Evolutionary conservation across 2,888 invertebrate genomes (phyloP), one percentile per base, ranked within the genome.

Genomic region (Ectobius pallidus): DNA sequence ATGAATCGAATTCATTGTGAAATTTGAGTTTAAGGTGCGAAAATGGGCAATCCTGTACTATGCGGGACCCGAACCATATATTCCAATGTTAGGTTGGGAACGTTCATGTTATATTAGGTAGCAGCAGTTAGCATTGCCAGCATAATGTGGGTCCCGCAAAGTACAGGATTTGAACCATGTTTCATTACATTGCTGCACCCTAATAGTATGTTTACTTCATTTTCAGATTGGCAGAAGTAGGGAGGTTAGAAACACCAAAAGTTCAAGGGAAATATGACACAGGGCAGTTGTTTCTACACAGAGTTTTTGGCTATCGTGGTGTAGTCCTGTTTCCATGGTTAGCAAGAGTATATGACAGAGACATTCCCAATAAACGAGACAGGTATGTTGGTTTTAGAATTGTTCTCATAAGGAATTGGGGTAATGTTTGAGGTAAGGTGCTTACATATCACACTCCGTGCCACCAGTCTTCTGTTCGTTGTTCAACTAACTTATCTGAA

Each of bases 291-390:
- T 97, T 99, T 83, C 86, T 99, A 69, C 99, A 99, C 82, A 90
- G 95, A 80, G 93, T 99, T 20, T 99, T 99, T 83, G 98, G 98
- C 18, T 99, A 99, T 82, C 88, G 99, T 78, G 99, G 99, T 3
- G 96, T 99, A 16, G 92, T 99, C 73, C 86, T 99, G 68, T 99
- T 99, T 82, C 97, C 99, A 1, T 99, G 99, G 97, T 85, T 95
- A 75, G 98, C 98, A 9, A 88, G 95, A 80, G 96, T 98, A 0
- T 98, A 96, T 80, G 98, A 99, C 81, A 87, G 97, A 79, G 97
- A 97, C 86, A 85, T 92, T 69, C 92, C 92, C 1, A 89, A 87
- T 78, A 91, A 90, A 81, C 88, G 87, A 79, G 89, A 90, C 79
- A 86, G 82, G 81, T 79, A 78, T 76, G 79, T 77, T 39, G 42